Evolutionary conservation across 2,797 vertebrate species (phyloP).

Genomic region (Anolis apletophallus): DNA sequence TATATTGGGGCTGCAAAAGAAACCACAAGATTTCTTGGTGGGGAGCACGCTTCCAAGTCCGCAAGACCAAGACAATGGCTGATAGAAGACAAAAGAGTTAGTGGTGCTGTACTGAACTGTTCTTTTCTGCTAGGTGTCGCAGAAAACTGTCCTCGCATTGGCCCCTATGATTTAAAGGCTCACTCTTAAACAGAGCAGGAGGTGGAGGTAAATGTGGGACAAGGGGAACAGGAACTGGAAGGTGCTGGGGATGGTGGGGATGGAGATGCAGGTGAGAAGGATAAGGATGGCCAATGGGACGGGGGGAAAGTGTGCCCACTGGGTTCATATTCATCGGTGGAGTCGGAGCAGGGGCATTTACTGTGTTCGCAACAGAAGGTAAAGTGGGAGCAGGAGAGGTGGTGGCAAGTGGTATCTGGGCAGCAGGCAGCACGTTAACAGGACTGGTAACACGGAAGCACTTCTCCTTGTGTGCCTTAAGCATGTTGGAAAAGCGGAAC

Average conservation of each 20-base stretch:
- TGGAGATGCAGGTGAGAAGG: slow-evolving; percentile 85
- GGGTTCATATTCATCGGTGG: slow-evolving; percentile 82
- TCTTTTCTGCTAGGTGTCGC: slow-evolving; percentile 92
- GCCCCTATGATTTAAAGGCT: slow-evolving; percentile 93
- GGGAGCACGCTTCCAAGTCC: slow-evolving; percentile 41
- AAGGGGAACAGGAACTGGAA: slow-evolving; percentile 82
- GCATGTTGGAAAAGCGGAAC: slow-evolving; percentile 99
- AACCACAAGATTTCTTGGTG: slow-evolving; percentile 24
- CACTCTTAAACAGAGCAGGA: slow-evolving; percentile 95
- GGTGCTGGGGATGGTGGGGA: slow-evolving; percentile 84
- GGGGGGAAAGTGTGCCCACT: slow-evolving; percentile 77
- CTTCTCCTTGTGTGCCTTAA: slow-evolving; percentile 97
- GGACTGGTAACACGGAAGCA: slow-evolving; percentile 97
- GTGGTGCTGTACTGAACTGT: slow-evolving; percentile 87
- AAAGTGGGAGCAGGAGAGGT: slow-evolving; percentile 71
- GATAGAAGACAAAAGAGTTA: slow-evolving; percentile 70
- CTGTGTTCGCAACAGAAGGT: slow-evolving; percentile 65
- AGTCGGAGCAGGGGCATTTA: slow-evolving; percentile 68
- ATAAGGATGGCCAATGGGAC: slow-evolving; percentile 86
- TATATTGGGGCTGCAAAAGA: slow-evolving; percentile 35
- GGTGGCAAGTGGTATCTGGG: slow-evolving; percentile 80
- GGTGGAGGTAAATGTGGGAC: slow-evolving; percentile 91
- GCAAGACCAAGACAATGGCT: slow-evolving; percentile 9
- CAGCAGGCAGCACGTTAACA: slow-evolving; percentile 80
- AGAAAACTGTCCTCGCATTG: slow-evolving; percentile 91